phyloP scores from a whole-genome alignment of 2,888 invertebrate species.

The Hanleya hanleyi region DNA sequence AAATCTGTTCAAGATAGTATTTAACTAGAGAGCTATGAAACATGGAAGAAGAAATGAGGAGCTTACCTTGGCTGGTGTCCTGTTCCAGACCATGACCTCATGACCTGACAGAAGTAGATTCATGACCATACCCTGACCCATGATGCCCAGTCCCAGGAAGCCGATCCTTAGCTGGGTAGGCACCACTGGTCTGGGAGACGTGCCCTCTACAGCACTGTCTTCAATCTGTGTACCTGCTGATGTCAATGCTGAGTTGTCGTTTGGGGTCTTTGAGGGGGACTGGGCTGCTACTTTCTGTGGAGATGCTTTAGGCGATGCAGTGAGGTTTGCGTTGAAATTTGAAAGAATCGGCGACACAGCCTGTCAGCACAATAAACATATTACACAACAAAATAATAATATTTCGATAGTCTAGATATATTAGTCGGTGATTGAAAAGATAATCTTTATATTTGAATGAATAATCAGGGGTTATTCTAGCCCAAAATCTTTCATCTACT shows the following conservation, averaged over 20 bases:
- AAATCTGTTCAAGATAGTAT: no score
- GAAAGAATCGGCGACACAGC: neutral
- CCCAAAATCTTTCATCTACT: no score
- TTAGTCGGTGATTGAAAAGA: no score
- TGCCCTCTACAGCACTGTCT: conserved; percentile 31
- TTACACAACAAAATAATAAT: no score
- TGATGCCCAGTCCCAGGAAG: conserved; percentile 95
- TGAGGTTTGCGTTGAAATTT: neutral
- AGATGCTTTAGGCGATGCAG: neutral
- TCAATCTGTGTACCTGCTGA: conserved; percentile 39
- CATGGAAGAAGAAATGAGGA: neutral
- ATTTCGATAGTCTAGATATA: no score
- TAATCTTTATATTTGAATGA: no score
- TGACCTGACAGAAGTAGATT: conserved; percentile 95
- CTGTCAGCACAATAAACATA: neutral
- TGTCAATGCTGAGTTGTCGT: neutral
- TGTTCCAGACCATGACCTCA: conserved; percentile 94
- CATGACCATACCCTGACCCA: conserved; percentile 96
- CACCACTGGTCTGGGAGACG: conserved; percentile 78
- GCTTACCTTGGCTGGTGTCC: conserved; percentile 90
- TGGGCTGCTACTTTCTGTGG: neutral
- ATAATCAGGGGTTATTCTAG: no score
- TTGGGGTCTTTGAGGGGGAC: neutral
- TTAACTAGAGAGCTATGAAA: no score
- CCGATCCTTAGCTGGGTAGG: conserved; percentile 92